A percentile compares a stretch with the other conserved stretches of the same genome.
Evolutionary conservation across 2,888 invertebrate genomes (phyloP).

Genomic region (Alloscopus bannaensis): DNA sequence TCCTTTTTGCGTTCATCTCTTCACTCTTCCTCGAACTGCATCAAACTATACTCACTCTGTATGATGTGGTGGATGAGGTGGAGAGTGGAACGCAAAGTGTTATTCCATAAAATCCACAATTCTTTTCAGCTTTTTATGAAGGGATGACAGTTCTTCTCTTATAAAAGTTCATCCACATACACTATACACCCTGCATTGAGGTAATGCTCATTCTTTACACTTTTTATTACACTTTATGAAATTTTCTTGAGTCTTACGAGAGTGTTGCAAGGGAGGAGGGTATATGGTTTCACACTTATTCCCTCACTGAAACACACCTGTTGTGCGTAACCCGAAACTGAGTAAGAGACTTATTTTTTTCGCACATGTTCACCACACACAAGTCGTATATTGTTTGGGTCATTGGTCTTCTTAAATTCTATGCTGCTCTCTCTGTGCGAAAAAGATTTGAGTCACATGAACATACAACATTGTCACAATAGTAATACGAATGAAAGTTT

Average conservation of each 20-base stretch:
- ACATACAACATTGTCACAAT: conserved; percentile 16
- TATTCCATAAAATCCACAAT: conserved; percentile 11
- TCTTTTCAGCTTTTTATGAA: background rate
- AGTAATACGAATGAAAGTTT: conserved; percentile 5
- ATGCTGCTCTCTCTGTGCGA: background rate
- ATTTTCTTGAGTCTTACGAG: background rate
- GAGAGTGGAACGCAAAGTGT: too few species aligned
- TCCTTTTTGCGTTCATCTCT: too few species aligned
- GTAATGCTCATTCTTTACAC: background rate
- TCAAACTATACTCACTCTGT: background rate
- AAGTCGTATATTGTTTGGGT: conserved; percentile 29
- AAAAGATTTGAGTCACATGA: background rate
- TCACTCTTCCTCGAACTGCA: background rate
- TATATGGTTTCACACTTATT: conserved; percentile 23
- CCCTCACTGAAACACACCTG: conserved; percentile 7
- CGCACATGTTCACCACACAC: conserved; percentile 3
- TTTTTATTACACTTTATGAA: background rate
- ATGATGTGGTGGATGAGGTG: background rate
- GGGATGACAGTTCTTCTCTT: background rate
- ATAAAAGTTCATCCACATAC: too few species aligned
- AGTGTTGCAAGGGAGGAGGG: background rate
- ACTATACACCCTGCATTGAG: too few species aligned
- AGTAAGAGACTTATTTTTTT: background rate
- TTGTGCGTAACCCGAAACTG: background rate
- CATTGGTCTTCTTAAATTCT: conserved; percentile 50